Conservation (phyloP, 2,797 vertebrate genomes). For the Falco columbarius region DNA sequence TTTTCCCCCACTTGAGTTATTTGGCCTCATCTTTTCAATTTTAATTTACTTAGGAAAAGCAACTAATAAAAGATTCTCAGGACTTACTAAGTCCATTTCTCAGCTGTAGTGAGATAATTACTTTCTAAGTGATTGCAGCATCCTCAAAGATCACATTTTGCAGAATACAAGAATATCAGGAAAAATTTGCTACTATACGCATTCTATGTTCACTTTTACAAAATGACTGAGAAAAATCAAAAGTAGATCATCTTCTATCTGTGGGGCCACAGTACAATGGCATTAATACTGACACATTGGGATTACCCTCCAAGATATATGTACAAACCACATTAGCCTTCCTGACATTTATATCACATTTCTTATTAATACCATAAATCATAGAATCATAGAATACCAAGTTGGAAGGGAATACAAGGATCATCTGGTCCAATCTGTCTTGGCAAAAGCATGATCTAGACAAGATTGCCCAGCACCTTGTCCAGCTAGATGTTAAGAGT, state of each 20-base stretch:
- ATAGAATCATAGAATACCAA: background rate
- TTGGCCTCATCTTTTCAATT: background rate
- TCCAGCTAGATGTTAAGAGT: background rate
- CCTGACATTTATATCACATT: background rate
- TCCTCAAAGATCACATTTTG: background rate
- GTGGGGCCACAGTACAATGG: background rate
- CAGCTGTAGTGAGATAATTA: background rate
- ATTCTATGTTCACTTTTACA: background rate
- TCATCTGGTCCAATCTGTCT: background rate
- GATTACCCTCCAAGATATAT: background rate
- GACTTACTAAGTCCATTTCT: background rate
- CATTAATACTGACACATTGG: background rate
- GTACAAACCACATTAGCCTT: background rate
- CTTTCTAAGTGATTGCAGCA: background rate
- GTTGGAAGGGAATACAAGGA: background rate
- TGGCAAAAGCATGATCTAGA: background rate
- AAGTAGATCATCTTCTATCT: background rate
- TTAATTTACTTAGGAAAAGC: background rate
- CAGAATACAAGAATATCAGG: background rate
- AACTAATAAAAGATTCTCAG: background rate
- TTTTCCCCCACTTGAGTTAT: background rate
- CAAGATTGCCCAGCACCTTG: background rate
- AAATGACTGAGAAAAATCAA: background rate
- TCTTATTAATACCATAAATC: background rate
- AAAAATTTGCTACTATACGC: background rate